Evolutionary conservation across 1,140 invertebrate species (phyloP), one percentile per base, ranked within the genome.

Genomic region (Macrocentrus cingulum): DNA sequence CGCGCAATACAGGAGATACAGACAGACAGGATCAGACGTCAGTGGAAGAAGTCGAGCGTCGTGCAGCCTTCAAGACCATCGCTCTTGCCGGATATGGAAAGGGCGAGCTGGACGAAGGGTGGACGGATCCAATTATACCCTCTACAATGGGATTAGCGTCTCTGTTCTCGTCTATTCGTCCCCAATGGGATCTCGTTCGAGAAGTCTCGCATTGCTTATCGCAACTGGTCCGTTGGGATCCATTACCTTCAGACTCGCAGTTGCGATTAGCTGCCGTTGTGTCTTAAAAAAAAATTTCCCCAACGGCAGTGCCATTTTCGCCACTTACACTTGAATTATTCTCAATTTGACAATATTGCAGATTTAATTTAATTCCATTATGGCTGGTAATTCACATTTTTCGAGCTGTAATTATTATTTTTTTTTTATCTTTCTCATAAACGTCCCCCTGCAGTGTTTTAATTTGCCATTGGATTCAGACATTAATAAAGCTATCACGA

Each of bases 51-150:
- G 20, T 13, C 46, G 25, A 23, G 13, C 25, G 11, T 7, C 6
- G 6, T 7, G 11, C 11, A 34, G 29, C 11, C 11, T 7, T 34
- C 6, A 11, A n/a, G n/a, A n/a, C n/a, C n/a, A n/a, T n/a, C n/a
- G n/a, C n/a, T n/a, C n/a, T n/a, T n/a, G n/a, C n/a, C n/a, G n/a
- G n/a, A 56, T 56, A 37, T 64, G 53, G 60, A 54, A 63, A 59
- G 61, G 61, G 64, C 46, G 59, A 68, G 66, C 59, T 65, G 67
- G 67, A 68, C 66, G 65, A 60, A 44, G 49, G 58, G 46, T 59
- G 60, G 58, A 64, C 55, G 60, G 57, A 69, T 69, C 67, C 67
- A 69, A 69, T 69, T 69, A 69, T 68, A 62, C 63, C 65, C 64
- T 55, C 58, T 68, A 66, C 67, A 69, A 68, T 69, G 59, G 67